Evolutionary conservation across 2,797 vertebrate genomes (phyloP).

Genomic region (Orestias chungarensis): DNA sequence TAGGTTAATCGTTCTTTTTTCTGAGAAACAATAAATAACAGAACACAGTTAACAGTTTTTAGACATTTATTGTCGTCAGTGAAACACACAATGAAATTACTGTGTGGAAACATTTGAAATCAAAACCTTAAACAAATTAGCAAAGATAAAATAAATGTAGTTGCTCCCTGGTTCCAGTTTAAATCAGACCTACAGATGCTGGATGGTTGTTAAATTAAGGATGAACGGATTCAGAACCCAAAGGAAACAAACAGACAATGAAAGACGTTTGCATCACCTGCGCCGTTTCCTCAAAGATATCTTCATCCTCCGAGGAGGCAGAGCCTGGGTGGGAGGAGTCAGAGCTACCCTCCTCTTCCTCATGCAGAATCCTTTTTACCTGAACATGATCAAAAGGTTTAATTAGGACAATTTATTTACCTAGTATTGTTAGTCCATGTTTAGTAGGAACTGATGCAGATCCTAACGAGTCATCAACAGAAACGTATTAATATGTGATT

Average conservation of each 20-base stretch:
- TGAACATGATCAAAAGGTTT: slow-evolving; percentile 1
- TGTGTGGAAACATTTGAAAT: too few relatives aligned
- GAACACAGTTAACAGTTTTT: too few relatives aligned
- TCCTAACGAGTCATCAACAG: neutral
- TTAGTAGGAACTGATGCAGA: neutral
- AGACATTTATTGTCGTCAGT: too few relatives aligned
- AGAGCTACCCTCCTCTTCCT: slow-evolving; percentile 92
- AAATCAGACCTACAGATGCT: too few relatives aligned
- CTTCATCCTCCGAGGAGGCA: slow-evolving; percentile 95
- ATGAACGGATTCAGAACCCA: too few relatives aligned
- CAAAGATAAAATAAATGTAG: too few relatives aligned
- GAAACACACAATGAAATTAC: too few relatives aligned
- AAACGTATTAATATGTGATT: neutral
- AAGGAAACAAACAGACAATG: neutral
- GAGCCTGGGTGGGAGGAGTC: slow-evolving; percentile 94
- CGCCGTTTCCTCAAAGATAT: slow-evolving; percentile 97
- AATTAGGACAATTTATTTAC: neutral
- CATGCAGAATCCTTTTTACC: slow-evolving; percentile 92
- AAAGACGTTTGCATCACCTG: slow-evolving; percentile 75
- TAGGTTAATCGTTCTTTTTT: too few relatives aligned
- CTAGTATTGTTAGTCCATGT: neutral
- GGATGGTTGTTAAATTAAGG: too few relatives aligned
- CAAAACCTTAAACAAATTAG: too few relatives aligned
- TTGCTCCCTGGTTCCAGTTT: too few relatives aligned
- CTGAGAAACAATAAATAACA: too few relatives aligned